phyloP scores from a whole-genome alignment of 1,140 invertebrate genomes.

The Oppia nitens region DNA sequence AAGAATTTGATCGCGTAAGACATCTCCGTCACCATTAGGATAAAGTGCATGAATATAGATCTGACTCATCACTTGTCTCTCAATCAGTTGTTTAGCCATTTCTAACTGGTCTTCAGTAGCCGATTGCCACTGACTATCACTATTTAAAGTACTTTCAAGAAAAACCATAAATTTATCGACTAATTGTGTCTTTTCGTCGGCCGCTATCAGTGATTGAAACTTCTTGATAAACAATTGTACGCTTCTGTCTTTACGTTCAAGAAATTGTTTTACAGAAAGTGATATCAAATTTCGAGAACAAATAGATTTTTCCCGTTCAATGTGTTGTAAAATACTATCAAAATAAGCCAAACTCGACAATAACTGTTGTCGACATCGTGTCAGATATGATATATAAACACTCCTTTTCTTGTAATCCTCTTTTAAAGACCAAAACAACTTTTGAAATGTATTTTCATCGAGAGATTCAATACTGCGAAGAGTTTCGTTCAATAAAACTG shows the following conservation, averaged over 20 bases:
- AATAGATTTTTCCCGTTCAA: conserved; percentile 49
- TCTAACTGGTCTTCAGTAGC: conserved; percentile 63
- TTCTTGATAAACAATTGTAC: conserved; percentile 51
- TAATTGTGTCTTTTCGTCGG: conserved; percentile 55
- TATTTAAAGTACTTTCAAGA: conserved; percentile 43
- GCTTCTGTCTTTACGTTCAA: conserved; percentile 41
- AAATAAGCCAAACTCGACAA: conserved; percentile 59
- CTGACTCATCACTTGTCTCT: conserved; percentile 51
- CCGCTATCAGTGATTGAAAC: conserved; percentile 50
- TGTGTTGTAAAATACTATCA: conserved; percentile 31
- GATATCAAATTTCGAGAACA: conserved; percentile 58
- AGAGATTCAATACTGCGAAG: conserved; percentile 58
- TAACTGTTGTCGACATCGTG: conserved; percentile 60
- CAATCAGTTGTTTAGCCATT: conserved; percentile 35
- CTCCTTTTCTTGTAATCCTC: conserved; percentile 60
- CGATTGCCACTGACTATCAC: conserved; percentile 50
- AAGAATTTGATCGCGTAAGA: conserved; percentile 72
- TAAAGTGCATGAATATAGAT: conserved; percentile 86
- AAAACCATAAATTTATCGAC: conserved; percentile 43
- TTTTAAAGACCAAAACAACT: conserved; percentile 55
- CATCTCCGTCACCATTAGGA: conserved; percentile 90
- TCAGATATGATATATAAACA: conserved; percentile 67
- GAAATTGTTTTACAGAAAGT: conserved; percentile 57
- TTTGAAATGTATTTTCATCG: conserved; percentile 50
- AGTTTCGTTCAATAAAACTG: conserved; percentile 57